Evolutionary conservation across 1,140 invertebrate species (phyloP), one percentile per base, ranked within the genome.

Genomic region (Zaprionus camerounensis): DNA sequence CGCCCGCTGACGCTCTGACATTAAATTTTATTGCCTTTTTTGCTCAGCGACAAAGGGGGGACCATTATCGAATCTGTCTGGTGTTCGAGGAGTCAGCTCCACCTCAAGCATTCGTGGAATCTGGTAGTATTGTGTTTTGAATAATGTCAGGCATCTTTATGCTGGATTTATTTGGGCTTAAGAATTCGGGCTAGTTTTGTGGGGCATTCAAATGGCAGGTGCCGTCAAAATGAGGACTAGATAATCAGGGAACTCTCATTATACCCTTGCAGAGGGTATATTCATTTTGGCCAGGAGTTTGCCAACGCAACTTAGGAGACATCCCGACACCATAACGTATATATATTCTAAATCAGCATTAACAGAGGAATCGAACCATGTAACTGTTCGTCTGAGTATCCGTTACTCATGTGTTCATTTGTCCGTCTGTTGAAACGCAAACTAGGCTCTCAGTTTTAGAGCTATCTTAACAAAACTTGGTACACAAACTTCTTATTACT

Each of bases 11-110:
- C 62, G 57, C 63, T 72, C 69, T 81, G 78, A 80, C 81, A 90
- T 90, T 80, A 81, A 79, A 77, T 90, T 88, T 88, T 88, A 88
- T 88, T 76, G 85, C 81, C 85, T 84, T 84, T 88, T 84, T 88
- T 84, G 85, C 78, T 68, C 71, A 73, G 66, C 61, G 44, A 38
- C 49, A 56, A 31, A 41, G 34, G 56, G 34, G 15, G 44, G 46
- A 70, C 6, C 46, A 51, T 24, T 51, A 51, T 51, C 46, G 46
- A 22, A 24, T 24, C 46, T 51, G 46, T 51, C 46, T 51, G 44
- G 20, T 5, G 2, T 9, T 17, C 6, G 46, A 51, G 44, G 34
- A 15, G 53, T 55, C 26, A 49, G 49, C 72, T 70, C 76, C 69
- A 57, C 64, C 76, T 73, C 38, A 56, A 59, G 72, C 56, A 88